These are phyloP conservation scores for Nyctalus aviator DNA, from an alignment of 2,797 vertebrate species.

Conservation along the genomic window DNA sequence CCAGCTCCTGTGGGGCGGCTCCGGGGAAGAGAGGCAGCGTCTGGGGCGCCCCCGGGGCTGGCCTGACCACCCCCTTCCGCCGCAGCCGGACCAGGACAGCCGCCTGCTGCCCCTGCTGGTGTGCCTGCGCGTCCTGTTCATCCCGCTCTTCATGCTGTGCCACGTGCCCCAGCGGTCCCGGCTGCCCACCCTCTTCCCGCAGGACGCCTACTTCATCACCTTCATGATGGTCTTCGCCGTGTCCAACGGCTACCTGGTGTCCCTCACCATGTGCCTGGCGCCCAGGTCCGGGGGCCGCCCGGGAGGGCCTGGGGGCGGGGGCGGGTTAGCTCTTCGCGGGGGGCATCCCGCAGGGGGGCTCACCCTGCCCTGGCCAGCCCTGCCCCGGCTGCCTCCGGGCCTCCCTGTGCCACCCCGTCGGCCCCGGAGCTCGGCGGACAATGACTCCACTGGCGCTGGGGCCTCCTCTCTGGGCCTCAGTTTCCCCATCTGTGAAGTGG, in stretches of 20 bases:
- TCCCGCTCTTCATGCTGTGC: constrained; percentile 93
- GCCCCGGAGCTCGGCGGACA: not conserved
- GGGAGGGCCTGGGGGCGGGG: not conserved
- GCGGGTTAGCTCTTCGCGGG: not conserved
- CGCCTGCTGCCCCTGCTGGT: constrained; percentile 89
- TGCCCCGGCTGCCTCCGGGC: not conserved
- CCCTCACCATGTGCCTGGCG: constrained; percentile 92
- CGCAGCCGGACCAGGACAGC: constrained; percentile 91
- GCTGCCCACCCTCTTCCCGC: constrained; percentile 88
- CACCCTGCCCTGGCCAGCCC: not conserved
- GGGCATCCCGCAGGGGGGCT: not conserved
- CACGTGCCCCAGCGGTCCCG: constrained; percentile 87
- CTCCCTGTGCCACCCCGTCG: not conserved
- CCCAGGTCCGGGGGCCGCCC: constrained; percentile 80
- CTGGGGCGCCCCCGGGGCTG: not conserved
- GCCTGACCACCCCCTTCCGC: constrained; percentile 48
- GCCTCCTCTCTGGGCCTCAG: not conserved
- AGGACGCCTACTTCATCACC: constrained; percentile 87
- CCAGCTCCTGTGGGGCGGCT: not conserved
- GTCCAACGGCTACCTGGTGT: constrained; percentile 93
- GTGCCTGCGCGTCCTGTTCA: constrained; percentile 89
- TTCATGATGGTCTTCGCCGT: constrained; percentile 92
- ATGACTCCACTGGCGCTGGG: not conserved
- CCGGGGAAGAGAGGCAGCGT: not conserved
- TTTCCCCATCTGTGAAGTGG: not conserved